These are phyloP conservation scores for Ormyrus thymus DNA, from an alignment of 2,888 invertebrate species.

Conservation along the genomic window DNA sequence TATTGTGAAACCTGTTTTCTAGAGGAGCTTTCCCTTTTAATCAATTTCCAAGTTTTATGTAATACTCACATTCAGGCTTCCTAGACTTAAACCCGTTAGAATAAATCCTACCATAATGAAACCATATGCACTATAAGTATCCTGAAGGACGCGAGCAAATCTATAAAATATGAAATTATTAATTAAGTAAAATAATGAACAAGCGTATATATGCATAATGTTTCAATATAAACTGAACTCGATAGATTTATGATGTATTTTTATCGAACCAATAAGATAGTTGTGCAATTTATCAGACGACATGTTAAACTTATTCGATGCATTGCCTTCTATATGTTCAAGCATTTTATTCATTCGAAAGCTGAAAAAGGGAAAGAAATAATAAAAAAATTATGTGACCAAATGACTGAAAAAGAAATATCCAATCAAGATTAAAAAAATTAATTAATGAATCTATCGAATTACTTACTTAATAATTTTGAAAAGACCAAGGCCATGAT, in stretches of 20 bases:
- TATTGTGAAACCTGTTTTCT: no score
- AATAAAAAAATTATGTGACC: no score
- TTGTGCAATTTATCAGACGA: neutral
- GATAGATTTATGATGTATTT: conserved; percentile 27
- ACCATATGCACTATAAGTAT: neutral
- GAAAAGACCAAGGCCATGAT: neutral
- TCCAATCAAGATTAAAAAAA: no score
- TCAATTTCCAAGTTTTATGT: no score
- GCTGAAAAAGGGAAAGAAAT: conserved; percentile 22
- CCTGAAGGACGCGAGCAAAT: conserved; percentile 3
- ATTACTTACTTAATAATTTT: neutral
- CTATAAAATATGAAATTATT: conserved; percentile 19
- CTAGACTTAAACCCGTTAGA: neutral
- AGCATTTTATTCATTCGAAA: conserved; percentile 5
- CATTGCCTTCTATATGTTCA: neutral
- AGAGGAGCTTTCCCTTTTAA: no score
- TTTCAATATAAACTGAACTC: conserved; percentile 35
- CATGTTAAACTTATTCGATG: no score
- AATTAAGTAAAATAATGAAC: neutral
- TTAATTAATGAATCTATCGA: neutral
- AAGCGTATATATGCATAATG: neutral
- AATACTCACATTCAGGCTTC: conserved; percentile 5
- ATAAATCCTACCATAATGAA: conserved; percentile 4
- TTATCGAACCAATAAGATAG: conserved; percentile 5
- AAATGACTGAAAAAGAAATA: no score